Conservation (phyloP, 2,888 invertebrate species). For the Altica lythri region DNA sequence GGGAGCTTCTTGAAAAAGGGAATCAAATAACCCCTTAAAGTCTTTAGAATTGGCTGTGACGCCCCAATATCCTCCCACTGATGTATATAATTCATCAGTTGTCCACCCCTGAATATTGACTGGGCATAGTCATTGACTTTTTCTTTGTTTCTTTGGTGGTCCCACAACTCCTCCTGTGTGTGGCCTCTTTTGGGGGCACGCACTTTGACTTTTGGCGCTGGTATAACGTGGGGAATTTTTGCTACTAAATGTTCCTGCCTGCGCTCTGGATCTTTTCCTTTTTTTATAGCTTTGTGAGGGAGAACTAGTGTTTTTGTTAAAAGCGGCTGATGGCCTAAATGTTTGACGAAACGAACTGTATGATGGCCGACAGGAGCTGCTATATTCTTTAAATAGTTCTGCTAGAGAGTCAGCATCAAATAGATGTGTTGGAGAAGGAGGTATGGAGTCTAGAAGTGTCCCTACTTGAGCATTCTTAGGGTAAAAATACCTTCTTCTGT, state of each 20-base stretch:
- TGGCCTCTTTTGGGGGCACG: background rate
- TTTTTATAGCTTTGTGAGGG: background rate
- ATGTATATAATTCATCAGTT: constrained; percentile 1
- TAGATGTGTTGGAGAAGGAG: constrained; percentile 18
- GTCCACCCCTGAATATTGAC: constrained; percentile 1
- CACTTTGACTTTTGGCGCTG: background rate
- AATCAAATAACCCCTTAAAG: background rate
- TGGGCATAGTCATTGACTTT: background rate
- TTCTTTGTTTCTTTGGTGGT: background rate
- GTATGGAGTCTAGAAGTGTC: constrained; percentile 13
- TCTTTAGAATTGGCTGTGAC: constrained; percentile 3
- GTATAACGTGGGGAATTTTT: background rate
- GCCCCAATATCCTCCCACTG: constrained; percentile 20
- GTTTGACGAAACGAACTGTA: constrained; percentile 7
- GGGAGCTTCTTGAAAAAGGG: background rate
- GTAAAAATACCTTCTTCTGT: constrained; percentile 12
- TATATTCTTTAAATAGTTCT: constrained; percentile 24
- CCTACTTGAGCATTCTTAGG: constrained; percentile 11
- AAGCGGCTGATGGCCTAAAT: constrained; percentile 7
- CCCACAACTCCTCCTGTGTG: background rate
- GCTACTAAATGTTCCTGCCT: background rate
- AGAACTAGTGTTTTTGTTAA: background rate
- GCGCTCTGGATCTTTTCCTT: background rate
- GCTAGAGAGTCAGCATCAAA: constrained; percentile 13
- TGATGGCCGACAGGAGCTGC: constrained; percentile 11